phyloP scores from a whole-genome alignment of 2,888 invertebrate species.

The Ellobium chinense region DNA sequence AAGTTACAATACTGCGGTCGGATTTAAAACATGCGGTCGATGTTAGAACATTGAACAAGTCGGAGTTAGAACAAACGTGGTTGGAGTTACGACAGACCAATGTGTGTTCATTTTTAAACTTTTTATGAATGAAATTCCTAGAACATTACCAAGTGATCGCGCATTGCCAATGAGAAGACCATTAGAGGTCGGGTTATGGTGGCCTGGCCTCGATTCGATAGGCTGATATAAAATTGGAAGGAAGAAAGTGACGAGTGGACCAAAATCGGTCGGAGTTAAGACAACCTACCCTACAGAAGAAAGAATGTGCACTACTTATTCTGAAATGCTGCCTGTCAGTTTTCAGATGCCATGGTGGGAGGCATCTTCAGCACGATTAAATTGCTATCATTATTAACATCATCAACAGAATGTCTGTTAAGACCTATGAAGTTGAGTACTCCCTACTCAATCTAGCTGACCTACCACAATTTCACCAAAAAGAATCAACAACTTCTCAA shows the following conservation, averaged over 20 bases:
- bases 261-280: slow-evolving; percentile 6
- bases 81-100: background rate
- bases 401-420: too few relatives aligned
- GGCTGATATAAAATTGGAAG: slow-evolving; percentile 9
- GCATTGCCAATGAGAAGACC: slow-evolving; percentile 9
- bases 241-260: background rate
- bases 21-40: slow-evolving; percentile 12
- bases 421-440: too few relatives aligned
- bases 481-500: too few relatives aligned
- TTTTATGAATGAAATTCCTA: slow-evolving; percentile 4
- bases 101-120: slow-evolving; percentile 12
- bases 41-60: slow-evolving; percentile 12
- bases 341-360: too few relatives aligned
- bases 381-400: too few relatives aligned
- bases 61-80: slow-evolving; percentile 8
- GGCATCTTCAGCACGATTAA: too few relatives aligned
- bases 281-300: background rate
- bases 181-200: slow-evolving; percentile 8
- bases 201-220: slow-evolving; percentile 1
- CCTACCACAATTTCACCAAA: too few relatives aligned
- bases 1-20: slow-evolving; percentile 12
- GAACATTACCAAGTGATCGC: background rate
- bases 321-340: too few relatives aligned
- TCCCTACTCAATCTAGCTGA: too few relatives aligned
- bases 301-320: too few relatives aligned